A percentile compares a stretch with the other conserved stretches of the same genome.
Conservation (phyloP, 2,888 invertebrate genomes). For the Steromphala cineraria region DNA sequence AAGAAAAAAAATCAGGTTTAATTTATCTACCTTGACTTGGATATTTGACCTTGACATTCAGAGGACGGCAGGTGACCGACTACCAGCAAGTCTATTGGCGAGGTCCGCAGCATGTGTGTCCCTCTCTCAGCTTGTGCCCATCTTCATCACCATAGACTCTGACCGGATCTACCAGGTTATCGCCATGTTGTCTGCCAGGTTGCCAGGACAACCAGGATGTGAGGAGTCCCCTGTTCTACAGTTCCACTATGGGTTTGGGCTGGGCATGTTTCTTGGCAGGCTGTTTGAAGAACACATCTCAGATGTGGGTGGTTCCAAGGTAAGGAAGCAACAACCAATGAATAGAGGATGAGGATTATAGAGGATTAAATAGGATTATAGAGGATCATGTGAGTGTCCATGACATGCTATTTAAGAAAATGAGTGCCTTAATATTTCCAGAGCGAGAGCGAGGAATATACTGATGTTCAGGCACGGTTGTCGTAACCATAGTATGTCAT, state of each 20-base stretch:
- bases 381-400: too few species aligned
- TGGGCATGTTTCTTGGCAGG: slow-evolving; percentile 58
- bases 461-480: too few species aligned
- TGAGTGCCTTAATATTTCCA: too few species aligned
- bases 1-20: too few species aligned
- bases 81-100: slow-evolving; percentile 60
- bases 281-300: slow-evolving; percentile 64
- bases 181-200: slow-evolving; percentile 40
- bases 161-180: slow-evolving; percentile 54
- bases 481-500: too few species aligned
- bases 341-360: background rate
- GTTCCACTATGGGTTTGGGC: slow-evolving; percentile 58
- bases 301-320: slow-evolving; percentile 63
- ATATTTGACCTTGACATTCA: slow-evolving; percentile 28
- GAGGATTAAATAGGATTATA: too few species aligned
- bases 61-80: slow-evolving; percentile 54
- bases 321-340: slow-evolving; percentile 17
- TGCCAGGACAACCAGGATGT: slow-evolving; percentile 54
- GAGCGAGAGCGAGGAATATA: too few species aligned
- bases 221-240: slow-evolving; percentile 55
- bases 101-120: slow-evolving; percentile 60
- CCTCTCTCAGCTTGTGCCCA: slow-evolving; percentile 56
- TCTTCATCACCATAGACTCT: slow-evolving; percentile 49
- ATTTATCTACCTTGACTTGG: too few species aligned
- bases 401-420: too few species aligned